A percentile compares a stretch with the other conserved stretches of the same genome.
Conservation (phyloP, 2,888 invertebrate genomes). For the Trissoscelio sp. region DNA sequence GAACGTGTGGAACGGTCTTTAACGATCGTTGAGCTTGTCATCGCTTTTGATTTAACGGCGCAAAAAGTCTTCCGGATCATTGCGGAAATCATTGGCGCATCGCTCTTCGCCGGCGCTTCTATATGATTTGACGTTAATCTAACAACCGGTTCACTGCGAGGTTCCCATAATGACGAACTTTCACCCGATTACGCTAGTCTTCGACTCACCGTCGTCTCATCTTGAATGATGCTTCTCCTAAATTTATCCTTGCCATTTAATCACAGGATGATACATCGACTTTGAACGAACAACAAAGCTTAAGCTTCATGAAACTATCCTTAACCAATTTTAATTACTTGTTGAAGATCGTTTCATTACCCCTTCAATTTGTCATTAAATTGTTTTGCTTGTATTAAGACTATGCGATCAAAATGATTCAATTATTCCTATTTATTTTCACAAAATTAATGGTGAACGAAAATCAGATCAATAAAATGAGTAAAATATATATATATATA, state of each 20-base stretch:
- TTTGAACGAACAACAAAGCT: slow-evolving; percentile 17
- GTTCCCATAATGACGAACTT: slow-evolving; percentile 76
- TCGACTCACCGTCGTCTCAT: slow-evolving; percentile 52
- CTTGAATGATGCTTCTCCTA: slow-evolving; percentile 50
- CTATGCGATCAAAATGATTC: no score
- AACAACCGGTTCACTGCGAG: slow-evolving; percentile 72
- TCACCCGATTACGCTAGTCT: slow-evolving; percentile 71
- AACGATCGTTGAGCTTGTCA: slow-evolving; percentile 65
- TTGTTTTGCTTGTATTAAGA: no score
- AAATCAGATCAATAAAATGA: no score
- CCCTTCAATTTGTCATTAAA: no score
- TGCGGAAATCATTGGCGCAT: slow-evolving; percentile 69
- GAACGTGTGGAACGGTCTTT: slow-evolving; percentile 48
- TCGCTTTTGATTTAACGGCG: slow-evolving; percentile 67
- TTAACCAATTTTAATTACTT: slow-evolving; percentile 47
- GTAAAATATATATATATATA: no score
- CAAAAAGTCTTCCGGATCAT: slow-evolving; percentile 70
- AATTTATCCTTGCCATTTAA: slow-evolving; percentile 62
- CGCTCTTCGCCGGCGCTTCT: slow-evolving; percentile 60
- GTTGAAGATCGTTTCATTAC: no score
- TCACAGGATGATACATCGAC: slow-evolving; percentile 46
- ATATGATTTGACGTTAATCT: slow-evolving; percentile 76
- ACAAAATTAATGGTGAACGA: no score
- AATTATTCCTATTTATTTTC: no score
- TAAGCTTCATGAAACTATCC: slow-evolving; percentile 40